Conservation (phyloP, 2,113 vertebrate genomes). For the Eubucco bourcierii region DNA sequence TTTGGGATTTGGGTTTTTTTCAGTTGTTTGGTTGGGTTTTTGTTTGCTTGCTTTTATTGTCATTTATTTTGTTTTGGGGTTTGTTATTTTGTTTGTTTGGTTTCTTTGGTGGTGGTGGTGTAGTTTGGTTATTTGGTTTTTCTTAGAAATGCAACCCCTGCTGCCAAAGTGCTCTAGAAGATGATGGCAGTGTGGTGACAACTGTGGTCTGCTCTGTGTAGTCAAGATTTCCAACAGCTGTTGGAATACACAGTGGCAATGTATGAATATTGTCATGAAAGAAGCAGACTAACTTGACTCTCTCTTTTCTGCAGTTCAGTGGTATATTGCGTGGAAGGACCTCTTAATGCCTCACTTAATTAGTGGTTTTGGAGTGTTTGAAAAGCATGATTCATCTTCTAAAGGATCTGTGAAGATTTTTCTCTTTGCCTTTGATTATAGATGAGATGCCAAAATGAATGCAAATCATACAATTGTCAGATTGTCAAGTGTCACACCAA, state of each 20-base stretch:
- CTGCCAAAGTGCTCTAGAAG: background rate
- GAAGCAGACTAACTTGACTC: background rate
- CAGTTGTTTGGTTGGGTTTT: background rate
- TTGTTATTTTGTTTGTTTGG: too few species aligned
- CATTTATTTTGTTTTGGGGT: too few species aligned
- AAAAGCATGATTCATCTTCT: background rate
- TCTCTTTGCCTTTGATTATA: constrained; percentile 18
- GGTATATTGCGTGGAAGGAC: background rate
- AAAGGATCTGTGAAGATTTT: background rate
- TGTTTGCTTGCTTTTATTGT: too few species aligned
- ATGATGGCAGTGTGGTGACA: background rate
- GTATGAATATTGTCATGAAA: background rate
- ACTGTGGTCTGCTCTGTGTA: background rate
- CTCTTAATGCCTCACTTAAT: background rate
- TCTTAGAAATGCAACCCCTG: background rate
- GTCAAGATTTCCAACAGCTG: background rate
- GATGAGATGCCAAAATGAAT: constrained; percentile 5
- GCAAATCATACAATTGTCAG: background rate
- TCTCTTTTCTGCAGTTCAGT: background rate
- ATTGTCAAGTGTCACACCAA: background rate
- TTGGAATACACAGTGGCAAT: background rate
- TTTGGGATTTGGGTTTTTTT: too few species aligned
- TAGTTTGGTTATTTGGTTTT: background rate
- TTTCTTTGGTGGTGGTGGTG: too few species aligned
- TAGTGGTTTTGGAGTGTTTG: background rate